A percentile compares a stretch with the other conserved stretches of the same genome.
Evolutionary conservation across 2,888 invertebrate species (phyloP).

Genomic region (Dione vanillae): DNA sequence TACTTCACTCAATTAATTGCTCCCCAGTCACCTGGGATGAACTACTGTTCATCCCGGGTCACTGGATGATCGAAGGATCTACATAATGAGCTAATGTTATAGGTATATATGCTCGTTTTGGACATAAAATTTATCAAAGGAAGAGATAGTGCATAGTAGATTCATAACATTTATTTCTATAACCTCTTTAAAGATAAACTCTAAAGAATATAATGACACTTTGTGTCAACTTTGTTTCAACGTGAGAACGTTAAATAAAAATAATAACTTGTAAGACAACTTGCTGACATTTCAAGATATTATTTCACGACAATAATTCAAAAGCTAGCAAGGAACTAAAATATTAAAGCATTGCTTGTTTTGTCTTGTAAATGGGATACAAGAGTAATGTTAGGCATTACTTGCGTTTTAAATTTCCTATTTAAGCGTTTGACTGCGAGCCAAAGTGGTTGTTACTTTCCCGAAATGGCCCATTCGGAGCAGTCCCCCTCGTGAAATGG

Average conservation of each 20-base stretch:
- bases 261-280: not conserved
- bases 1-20: too few species aligned
- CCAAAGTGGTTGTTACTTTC: constrained; percentile 36
- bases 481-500: constrained; percentile 29
- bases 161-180: too few species aligned
- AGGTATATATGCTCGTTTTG: too few species aligned
- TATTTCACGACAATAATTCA: not conserved
- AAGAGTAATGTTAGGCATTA: constrained; percentile 18
- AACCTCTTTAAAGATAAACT: too few species aligned
- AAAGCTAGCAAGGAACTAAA: not conserved
- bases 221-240: too few species aligned
- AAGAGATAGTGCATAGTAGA: too few species aligned
- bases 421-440: constrained; percentile 34
- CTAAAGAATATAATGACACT: too few species aligned
- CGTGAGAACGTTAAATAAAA: not conserved
- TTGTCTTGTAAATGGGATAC: constrained; percentile 11
- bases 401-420: constrained; percentile 31
- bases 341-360: constrained; percentile 12
- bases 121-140: too few species aligned
- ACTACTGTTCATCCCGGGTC: too few species aligned
- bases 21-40: too few species aligned
- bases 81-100: too few species aligned
- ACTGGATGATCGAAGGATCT: too few species aligned
- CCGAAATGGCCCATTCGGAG: constrained; percentile 34
- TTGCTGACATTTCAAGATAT: not conserved